Percentiles rank a stretch among this genome's conserved stretches.
Evolutionary conservation across 2,888 invertebrate genomes (phyloP).

Genomic region (Dexiosoma caninum): DNA sequence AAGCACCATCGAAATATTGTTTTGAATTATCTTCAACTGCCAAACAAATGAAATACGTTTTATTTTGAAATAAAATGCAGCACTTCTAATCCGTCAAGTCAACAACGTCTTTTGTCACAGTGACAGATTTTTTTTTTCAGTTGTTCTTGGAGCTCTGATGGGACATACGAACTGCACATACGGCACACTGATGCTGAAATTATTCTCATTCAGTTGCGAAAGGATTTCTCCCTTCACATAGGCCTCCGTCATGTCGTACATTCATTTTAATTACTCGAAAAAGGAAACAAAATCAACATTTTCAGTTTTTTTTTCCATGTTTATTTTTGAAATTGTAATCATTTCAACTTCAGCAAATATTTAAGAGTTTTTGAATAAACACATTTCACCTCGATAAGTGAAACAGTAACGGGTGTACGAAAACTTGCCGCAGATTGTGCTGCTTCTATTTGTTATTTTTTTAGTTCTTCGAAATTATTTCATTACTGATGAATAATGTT

Average conservation of each 20-base stretch:
- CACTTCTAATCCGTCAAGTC: constrained; percentile 28
- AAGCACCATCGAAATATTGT: background rate
- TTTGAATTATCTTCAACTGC: background rate
- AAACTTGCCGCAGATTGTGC: background rate
- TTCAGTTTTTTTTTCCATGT: background rate
- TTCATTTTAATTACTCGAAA: constrained; percentile 46
- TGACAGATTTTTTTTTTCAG: constrained; percentile 9
- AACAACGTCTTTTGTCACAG: constrained; percentile 47
- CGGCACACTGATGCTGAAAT: constrained; percentile 50
- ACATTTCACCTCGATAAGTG: background rate
- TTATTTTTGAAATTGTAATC: constrained; percentile 38
- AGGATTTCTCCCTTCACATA: constrained; percentile 1
- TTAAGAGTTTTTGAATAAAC: constrained; percentile 44
- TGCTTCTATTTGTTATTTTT: too few relatives aligned
- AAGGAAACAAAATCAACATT: constrained; percentile 28
- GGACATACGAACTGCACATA: background rate
- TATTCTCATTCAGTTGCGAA: constrained; percentile 23
- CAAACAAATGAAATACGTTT: background rate
- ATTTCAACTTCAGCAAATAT: constrained; percentile 54
- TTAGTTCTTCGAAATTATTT: too few relatives aligned
- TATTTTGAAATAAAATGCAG: background rate
- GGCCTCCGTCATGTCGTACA: too few relatives aligned
- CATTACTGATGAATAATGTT: too few relatives aligned
- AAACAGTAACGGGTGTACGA: background rate
- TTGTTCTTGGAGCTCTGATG: background rate